Conservation (phyloP, 2,888 invertebrate genomes). For the Cephus nigrinus region DNA sequence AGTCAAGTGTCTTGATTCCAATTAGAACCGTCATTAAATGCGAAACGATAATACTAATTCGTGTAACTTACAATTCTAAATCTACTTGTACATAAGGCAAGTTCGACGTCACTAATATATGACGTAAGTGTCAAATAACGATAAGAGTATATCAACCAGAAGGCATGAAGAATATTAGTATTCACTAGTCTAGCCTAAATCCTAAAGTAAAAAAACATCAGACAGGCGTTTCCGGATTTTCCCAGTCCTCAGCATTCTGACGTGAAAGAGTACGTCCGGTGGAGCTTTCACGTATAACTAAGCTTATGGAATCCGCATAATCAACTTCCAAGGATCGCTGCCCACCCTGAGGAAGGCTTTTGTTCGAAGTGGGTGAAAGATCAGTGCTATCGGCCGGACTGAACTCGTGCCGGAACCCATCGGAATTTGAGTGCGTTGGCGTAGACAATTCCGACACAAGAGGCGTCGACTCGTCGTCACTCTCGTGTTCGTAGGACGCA, state of each 20-base stretch:
- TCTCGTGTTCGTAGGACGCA: conserved; percentile 47
- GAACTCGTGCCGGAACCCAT: conserved; percentile 43
- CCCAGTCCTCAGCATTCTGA: conserved; percentile 53
- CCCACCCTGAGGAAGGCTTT: conserved; percentile 39
- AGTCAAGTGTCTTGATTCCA: neutral
- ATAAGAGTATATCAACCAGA: conserved; percentile 12
- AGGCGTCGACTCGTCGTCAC: conserved; percentile 78
- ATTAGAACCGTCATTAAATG: neutral
- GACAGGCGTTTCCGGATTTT: conserved; percentile 61
- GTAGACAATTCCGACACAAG: conserved; percentile 70
- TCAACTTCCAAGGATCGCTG: conserved; percentile 38
- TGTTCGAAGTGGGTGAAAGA: conserved; percentile 41
- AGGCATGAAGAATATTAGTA: conserved; percentile 2
- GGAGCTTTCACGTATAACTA: conserved; percentile 43
- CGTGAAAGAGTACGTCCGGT: conserved; percentile 36
- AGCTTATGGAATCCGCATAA: conserved; percentile 42
- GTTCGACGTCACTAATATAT: neutral
- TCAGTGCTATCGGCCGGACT: conserved; percentile 47
- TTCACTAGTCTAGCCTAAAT: neutral
- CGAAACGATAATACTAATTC: neutral
- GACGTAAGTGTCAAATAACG: neutral
- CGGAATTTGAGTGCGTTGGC: conserved; percentile 53
- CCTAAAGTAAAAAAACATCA: conserved; percentile 31
- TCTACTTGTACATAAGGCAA: neutral
- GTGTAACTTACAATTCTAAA: neutral